Percentiles rank a stretch among this genome's conserved stretches.
phyloP scores from a whole-genome alignment of 2,797 vertebrate genomes.

The Nannoperca australis region DNA sequence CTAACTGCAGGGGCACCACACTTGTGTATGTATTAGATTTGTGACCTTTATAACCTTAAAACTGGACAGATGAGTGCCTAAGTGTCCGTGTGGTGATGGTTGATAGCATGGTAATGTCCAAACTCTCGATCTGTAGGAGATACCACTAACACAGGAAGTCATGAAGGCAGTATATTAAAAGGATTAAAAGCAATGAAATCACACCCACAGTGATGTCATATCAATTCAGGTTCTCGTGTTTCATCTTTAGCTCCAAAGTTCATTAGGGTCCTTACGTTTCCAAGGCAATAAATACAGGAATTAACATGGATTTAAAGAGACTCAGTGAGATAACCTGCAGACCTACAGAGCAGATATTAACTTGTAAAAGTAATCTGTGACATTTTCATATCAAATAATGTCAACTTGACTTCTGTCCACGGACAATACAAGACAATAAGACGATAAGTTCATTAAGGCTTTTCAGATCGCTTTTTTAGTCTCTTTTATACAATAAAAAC shows the following conservation, averaged over 20 bases:
- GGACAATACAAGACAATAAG: background rate
- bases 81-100: background rate
- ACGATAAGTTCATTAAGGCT: background rate
- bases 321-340: conserved; percentile 25
- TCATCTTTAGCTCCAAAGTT: conserved; percentile 1
- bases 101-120: background rate
- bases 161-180: conserved; percentile 15
- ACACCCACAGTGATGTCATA: background rate
- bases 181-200: background rate
- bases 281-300: conserved; percentile 27
- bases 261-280: conserved; percentile 23
- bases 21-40: background rate
- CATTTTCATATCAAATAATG: conserved; percentile 35
- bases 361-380: conserved; percentile 21
- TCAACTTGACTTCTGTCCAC: background rate
- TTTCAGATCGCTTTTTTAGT: background rate
- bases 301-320: conserved; percentile 29
- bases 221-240: background rate
- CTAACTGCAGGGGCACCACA: conserved; percentile 7
- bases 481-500: background rate
- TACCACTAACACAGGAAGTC: background rate
- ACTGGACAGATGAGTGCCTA: background rate
- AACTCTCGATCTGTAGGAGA: background rate
- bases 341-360: conserved; percentile 18
- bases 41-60: conserved; percentile 2